These are phyloP conservation scores for Phortica magna DNA, from an alignment of 2,888 invertebrate genomes.

Conservation along the genomic window DNA sequence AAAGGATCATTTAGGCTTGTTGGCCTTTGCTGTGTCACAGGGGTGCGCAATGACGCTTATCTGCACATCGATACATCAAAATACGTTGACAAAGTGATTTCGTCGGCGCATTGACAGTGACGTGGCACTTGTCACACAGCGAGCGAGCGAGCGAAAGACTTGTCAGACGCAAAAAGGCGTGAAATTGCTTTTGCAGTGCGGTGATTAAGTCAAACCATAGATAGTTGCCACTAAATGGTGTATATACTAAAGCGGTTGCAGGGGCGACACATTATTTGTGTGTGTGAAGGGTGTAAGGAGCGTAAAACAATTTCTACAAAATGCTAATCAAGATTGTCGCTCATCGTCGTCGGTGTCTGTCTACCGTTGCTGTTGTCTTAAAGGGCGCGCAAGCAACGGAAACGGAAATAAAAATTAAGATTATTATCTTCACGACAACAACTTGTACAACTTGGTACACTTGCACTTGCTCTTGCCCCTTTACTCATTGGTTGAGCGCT, in stretches of 20 bases:
- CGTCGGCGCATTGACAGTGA: conserved; percentile 37
- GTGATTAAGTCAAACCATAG: conserved; percentile 66
- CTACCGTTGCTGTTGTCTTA: background rate
- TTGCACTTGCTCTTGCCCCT: conserved; percentile 2
- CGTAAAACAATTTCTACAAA: conserved; percentile 33
- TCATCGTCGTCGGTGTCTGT: background rate
- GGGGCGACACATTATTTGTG: background rate
- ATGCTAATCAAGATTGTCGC: conserved; percentile 41
- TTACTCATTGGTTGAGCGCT: background rate
- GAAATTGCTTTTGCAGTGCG: conserved; percentile 70
- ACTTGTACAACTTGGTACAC: conserved; percentile 19
- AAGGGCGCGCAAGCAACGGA: conserved; percentile 6
- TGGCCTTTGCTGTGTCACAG: conserved; percentile 3
- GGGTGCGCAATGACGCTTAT: conserved; percentile 42
- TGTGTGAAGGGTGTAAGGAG: conserved; percentile 18
- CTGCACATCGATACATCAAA: conserved; percentile 66
- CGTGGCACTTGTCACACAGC: conserved; percentile 25
- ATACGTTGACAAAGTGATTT: conserved; percentile 67
- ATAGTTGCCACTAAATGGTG: conserved; percentile 33
- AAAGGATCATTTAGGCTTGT: conserved; percentile 23
- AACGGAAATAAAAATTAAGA: conserved; percentile 57
- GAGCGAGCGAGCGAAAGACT: conserved; percentile 20
- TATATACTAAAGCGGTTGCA: background rate
- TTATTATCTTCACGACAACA: conserved; percentile 54
- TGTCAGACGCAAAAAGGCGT: conserved; percentile 70